Conservation (phyloP, 2,888 invertebrate genomes). For the Ophraella communa region DNA sequence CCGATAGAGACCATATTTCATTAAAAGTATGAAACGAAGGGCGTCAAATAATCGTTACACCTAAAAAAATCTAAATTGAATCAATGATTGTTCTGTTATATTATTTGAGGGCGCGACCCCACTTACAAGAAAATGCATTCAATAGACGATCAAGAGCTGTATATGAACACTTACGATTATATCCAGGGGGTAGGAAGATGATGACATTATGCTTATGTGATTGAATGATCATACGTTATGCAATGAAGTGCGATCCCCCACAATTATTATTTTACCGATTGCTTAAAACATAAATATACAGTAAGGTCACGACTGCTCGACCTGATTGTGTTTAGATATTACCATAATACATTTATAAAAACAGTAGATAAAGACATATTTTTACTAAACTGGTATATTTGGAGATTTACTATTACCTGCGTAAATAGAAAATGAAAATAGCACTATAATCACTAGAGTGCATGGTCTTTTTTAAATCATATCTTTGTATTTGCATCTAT, state of each 20-base stretch:
- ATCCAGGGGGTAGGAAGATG: slow-evolving; percentile 47
- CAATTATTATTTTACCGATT: slow-evolving; percentile 11
- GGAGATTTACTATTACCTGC: no score
- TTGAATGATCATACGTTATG: slow-evolving; percentile 33
- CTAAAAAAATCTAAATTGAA: slow-evolving; percentile 72
- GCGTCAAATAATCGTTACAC: slow-evolving; percentile 61
- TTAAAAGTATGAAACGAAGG: slow-evolving; percentile 54
- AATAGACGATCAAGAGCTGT: slow-evolving; percentile 58
- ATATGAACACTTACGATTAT: slow-evolving; percentile 59
- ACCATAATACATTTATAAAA: no score
- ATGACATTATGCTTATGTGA: slow-evolving; percentile 54
- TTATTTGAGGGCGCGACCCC: slow-evolving; percentile 63
- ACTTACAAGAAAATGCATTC: slow-evolving; percentile 56
- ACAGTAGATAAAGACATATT: no score
- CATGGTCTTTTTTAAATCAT: no score
- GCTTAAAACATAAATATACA: background rate
- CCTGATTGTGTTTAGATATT: background rate
- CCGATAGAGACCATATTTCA: slow-evolving; percentile 58
- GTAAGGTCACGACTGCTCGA: background rate
- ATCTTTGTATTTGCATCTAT: no score
- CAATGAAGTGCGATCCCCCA: slow-evolving; percentile 11
- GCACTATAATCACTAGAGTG: no score
- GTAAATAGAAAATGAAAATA: no score
- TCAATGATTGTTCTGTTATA: slow-evolving; percentile 73
- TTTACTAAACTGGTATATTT: no score